Evolutionary conservation across 2,797 vertebrate species (phyloP), one percentile per base, ranked within the genome.

Genomic region (Clarias fuscus): DNA sequence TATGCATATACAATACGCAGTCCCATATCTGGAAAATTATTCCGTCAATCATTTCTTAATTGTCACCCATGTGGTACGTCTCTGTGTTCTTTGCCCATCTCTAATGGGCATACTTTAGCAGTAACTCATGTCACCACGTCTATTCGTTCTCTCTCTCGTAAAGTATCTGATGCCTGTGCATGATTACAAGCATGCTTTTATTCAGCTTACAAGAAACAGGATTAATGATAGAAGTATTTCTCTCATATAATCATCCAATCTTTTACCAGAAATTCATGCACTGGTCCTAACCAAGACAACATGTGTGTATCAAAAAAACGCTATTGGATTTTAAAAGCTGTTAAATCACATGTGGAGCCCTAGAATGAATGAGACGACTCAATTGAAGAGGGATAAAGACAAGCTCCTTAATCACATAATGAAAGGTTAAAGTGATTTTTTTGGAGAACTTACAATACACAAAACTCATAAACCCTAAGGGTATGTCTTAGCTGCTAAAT

Each of bases 391-490:
- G 89, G 87, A 91, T 88, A 78, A 91, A 90, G 89, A 71, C 82
- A 90, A 88, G 84, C 84, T 84, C 83, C 90, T 89, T 89, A 89
- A 91, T 91, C 88, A 91, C 86, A 90, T 88, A 90, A 91, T 90
- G 84, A 90, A 90, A 89, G 82, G 84, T 89, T 87, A 85, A 78
- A 87, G 87, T 87, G 85, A 83, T 33, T 86, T 86, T 81, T 82
- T 81, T 83, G 82, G 88, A 88, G 85, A 90, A 81, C 84, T 89
- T 76, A 87, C 83, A 88, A 90, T 88, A 88, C 86, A 89, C 86
- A 88, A 87, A 87, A 86, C 87, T 89, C 85, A 85, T 64, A 85
- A 84, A 20, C 59, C 58, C 85, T 75, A 83, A 18, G 70, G 53
- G 75, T 88, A 87, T 90, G 89, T 91, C 87, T 88, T 87, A 88